Conservation (phyloP, 2,888 invertebrate species). For the Lepidochitona cinerea region DNA sequence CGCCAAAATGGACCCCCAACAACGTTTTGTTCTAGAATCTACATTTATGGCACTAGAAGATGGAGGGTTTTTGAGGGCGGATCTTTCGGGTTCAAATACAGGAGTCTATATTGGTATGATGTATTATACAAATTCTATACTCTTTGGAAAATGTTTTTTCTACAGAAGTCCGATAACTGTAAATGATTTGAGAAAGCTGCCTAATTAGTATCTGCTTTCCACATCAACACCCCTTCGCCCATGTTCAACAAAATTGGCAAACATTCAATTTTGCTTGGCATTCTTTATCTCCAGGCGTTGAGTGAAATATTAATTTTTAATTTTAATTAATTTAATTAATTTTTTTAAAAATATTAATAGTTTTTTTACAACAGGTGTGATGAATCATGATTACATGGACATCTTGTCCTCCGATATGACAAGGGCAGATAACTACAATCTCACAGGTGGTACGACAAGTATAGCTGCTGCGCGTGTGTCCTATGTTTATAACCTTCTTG, state of each 20-base stretch:
- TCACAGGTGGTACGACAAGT: slow-evolving; percentile 40
- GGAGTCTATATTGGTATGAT: slow-evolving; percentile 43
- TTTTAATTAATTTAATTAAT: too few relatives aligned
- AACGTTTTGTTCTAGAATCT: slow-evolving; percentile 46
- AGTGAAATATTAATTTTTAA: too few relatives aligned
- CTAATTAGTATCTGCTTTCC: too few relatives aligned
- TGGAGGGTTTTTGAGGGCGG: slow-evolving; percentile 21
- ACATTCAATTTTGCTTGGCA: too few relatives aligned
- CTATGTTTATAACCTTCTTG: slow-evolving; percentile 45
- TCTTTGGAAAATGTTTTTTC: too few relatives aligned
- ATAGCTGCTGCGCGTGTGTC: slow-evolving; percentile 46
- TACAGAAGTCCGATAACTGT: too few relatives aligned
- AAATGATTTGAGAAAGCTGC: too few relatives aligned
- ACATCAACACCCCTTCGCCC: too few relatives aligned
- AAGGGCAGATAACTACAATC: slow-evolving; percentile 26
- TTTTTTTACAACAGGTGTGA: slow-evolving; percentile 27
- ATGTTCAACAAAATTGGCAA: too few relatives aligned
- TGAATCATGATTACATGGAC: slow-evolving; percentile 36
- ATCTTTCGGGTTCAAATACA: slow-evolving; percentile 29
- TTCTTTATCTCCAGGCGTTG: too few relatives aligned
- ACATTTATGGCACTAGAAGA: slow-evolving; percentile 34
- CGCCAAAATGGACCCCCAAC: slow-evolving; percentile 49
- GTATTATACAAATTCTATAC: too few relatives aligned
- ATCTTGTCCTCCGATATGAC: not conserved
- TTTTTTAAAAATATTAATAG: too few relatives aligned